A percentile compares a stretch with the other conserved stretches of the same genome.
phyloP scores from a whole-genome alignment of 1,140 invertebrate genomes.

The Scaptomyza graminum region DNA sequence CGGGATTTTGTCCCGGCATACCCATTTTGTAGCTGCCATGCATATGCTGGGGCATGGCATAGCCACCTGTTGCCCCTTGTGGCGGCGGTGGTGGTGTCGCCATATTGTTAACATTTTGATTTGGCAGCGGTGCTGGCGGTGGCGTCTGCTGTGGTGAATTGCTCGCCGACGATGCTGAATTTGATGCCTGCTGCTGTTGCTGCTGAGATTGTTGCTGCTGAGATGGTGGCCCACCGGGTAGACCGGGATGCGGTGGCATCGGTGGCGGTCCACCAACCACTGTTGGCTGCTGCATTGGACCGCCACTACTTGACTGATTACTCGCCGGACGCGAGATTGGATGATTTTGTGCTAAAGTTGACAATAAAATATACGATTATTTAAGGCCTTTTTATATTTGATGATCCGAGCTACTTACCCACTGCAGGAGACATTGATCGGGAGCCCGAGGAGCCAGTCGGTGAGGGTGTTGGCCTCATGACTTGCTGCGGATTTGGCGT shows the following conservation, averaged over 20 bases:
- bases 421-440: slow-evolving; percentile 98
- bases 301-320: slow-evolving; percentile 89
- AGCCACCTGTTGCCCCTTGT: slow-evolving; percentile 65
- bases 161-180: slow-evolving; percentile 76
- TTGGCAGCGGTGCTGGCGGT: slow-evolving; percentile 85
- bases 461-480: slow-evolving; percentile 95
- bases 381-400: not conserved
- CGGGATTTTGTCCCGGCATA: slow-evolving; percentile 70
- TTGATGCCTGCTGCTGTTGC: slow-evolving; percentile 75
- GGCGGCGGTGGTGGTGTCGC: slow-evolving; percentile 84
- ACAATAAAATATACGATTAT: not conserved
- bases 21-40: slow-evolving; percentile 82
- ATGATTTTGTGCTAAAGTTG: slow-evolving; percentile 75
- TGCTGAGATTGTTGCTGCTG: slow-evolving; percentile 82
- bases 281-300: slow-evolving; percentile 83
- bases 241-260: slow-evolving; percentile 84
- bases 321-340: slow-evolving; percentile 90
- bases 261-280: slow-evolving; percentile 90
- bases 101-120: slow-evolving; percentile 83
- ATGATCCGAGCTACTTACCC: slow-evolving; percentile 86
- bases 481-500: slow-evolving; percentile 88
- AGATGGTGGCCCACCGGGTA: slow-evolving; percentile 61
- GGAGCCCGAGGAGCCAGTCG: slow-evolving; percentile 94
- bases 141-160: slow-evolving; percentile 80
- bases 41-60: slow-evolving; percentile 81